Percentiles rank a stretch among this genome's conserved stretches.
Conservation (phyloP, 2,888 invertebrate species). For the Salticus scenicus region DNA sequence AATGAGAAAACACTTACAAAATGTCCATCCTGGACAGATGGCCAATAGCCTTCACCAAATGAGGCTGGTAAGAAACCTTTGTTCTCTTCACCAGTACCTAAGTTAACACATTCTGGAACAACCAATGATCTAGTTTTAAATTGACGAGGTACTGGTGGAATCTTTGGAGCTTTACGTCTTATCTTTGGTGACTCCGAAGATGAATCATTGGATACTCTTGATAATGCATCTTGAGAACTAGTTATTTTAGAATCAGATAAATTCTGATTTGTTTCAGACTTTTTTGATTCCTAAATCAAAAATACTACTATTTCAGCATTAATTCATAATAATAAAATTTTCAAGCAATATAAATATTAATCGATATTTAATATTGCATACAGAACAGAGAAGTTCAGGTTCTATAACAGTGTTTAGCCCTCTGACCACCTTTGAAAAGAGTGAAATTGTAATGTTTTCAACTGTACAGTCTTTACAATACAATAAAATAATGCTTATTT, state of each 20-base stretch:
- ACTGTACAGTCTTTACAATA: too few relatives aligned
- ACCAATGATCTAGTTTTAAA: slow-evolving; percentile 63
- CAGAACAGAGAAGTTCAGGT: too few relatives aligned
- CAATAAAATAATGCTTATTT: too few relatives aligned
- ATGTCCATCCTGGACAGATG: slow-evolving; percentile 65
- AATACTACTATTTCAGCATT: too few relatives aligned
- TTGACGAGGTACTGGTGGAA: slow-evolving; percentile 52
- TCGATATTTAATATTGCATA: too few relatives aligned
- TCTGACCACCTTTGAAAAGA: too few relatives aligned
- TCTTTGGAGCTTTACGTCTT: slow-evolving; percentile 53
- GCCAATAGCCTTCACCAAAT: slow-evolving; percentile 65
- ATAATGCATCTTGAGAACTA: slow-evolving; percentile 17
- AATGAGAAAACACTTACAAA: slow-evolving; percentile 65
- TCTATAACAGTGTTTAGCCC: neutral
- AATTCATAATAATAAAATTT: too few relatives aligned
- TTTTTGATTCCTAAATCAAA: slow-evolving; percentile 32
- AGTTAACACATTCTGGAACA: slow-evolving; percentile 64
- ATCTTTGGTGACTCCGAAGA: slow-evolving; percentile 40
- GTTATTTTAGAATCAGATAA: slow-evolving; percentile 26
- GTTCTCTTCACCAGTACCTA: slow-evolving; percentile 52
- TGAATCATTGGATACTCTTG: neutral
- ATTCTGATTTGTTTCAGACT: slow-evolving; percentile 19
- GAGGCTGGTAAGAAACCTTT: slow-evolving; percentile 54
- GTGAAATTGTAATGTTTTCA: too few relatives aligned
- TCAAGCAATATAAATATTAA: too few relatives aligned